Percentiles rank a stretch among this genome's conserved stretches.
Conservation (phyloP, 2,113 vertebrate genomes). For the Lutjanus erythropterus region DNA sequence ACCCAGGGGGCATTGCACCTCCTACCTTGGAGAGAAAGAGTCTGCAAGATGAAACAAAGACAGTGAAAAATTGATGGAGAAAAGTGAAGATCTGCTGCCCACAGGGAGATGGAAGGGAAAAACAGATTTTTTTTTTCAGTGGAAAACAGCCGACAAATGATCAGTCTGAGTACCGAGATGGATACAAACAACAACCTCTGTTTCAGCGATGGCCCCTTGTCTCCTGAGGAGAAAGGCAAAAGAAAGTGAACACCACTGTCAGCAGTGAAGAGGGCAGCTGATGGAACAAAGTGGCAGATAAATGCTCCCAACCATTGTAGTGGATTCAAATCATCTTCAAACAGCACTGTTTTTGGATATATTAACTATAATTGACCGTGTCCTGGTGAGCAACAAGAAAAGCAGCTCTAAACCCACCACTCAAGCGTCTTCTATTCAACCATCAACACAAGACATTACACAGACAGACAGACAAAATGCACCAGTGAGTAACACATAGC, state of each 20-base stretch:
- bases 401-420: background rate
- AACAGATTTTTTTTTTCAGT: slow-evolving; percentile 12
- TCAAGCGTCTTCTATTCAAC: background rate
- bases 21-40: slow-evolving; percentile 4
- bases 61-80: slow-evolving; percentile 6
- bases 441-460: background rate
- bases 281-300: slow-evolving; percentile 36
- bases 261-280: slow-evolving; percentile 28
- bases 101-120: slow-evolving; percentile 5
- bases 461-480: background rate
- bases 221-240: slow-evolving; percentile 38
- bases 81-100: slow-evolving; percentile 21
- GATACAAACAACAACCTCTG: slow-evolving; percentile 50
- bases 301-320: slow-evolving; percentile 17
- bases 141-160: slow-evolving; percentile 48
- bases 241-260: slow-evolving; percentile 39
- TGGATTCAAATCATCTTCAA: slow-evolving; percentile 17
- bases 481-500: slow-evolving; percentile 8
- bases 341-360: background rate
- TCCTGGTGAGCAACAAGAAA: slow-evolving; percentile 12
- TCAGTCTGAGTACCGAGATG: slow-evolving; percentile 34
- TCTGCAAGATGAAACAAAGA: slow-evolving; percentile 18
- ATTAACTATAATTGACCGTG: slow-evolving; percentile 19
- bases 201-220: slow-evolving; percentile 32
- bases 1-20: slow-evolving; percentile 7